Evolutionary conservation across 2,797 vertebrate species (phyloP).

Genomic region (Melanotaenia pygmaea): DNA sequence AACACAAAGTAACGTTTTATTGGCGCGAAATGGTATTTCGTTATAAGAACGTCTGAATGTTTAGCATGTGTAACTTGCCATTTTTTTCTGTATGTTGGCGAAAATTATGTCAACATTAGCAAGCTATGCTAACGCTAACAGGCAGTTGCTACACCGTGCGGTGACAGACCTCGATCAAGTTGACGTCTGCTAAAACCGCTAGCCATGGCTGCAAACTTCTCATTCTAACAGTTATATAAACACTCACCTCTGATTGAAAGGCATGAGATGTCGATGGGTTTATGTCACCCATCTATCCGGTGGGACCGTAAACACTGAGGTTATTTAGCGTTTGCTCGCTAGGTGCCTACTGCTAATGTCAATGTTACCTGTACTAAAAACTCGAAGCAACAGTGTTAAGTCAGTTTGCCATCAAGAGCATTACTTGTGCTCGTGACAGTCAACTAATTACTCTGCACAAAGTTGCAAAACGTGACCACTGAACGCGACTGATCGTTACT

Average conservation of each 20-base stretch:
- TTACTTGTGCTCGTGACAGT: not conserved
- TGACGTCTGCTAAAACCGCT: slow-evolving; percentile 52
- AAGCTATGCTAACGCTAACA: slow-evolving; percentile 48
- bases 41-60: rapidly evolving
- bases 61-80: slow-evolving; percentile 13
- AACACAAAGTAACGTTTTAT: not conserved
- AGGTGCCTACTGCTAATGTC: slow-evolving; percentile 32
- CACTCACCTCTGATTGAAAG: slow-evolving; percentile 78
- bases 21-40: not conserved
- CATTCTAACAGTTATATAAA: slow-evolving; percentile 22
- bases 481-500: not conserved
- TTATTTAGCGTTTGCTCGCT: slow-evolving; percentile 41
- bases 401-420: slow-evolving; percentile 31
- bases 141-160: slow-evolving; percentile 51
- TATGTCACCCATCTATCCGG: slow-evolving; percentile 73
- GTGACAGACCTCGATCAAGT: slow-evolving; percentile 48
- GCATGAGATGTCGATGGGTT: slow-evolving; percentile 75
- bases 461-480: slow-evolving; percentile 10
- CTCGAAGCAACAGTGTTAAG: slow-evolving; percentile 63
- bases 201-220: slow-evolving; percentile 24
- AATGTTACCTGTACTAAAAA: slow-evolving; percentile 45
- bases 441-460: not conserved
- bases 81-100: slow-evolving; percentile 7
- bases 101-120: slow-evolving; percentile 61
- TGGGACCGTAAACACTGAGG: slow-evolving; percentile 54